Conservation (phyloP, 2,113 vertebrate genomes). For the Euleptes europaea region DNA sequence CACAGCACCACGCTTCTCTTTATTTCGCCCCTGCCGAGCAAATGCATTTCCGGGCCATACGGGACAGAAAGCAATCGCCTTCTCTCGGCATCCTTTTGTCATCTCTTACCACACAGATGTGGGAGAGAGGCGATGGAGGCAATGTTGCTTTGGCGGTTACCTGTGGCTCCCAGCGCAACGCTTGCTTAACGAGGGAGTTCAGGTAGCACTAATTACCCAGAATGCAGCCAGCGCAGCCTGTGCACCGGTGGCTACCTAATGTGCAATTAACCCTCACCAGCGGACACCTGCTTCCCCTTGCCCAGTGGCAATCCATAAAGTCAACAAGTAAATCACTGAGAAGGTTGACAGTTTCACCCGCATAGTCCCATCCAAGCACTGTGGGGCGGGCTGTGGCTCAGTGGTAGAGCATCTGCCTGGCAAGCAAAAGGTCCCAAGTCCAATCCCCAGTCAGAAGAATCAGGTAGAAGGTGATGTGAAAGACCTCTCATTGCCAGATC, state of each 20-base stretch:
- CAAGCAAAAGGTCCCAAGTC: no score
- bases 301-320: conserved; percentile 1
- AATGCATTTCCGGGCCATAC: neutral
- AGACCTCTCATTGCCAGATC: no score
- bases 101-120: neutral
- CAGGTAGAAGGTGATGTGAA: no score
- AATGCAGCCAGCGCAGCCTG: neutral
- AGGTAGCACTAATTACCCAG: conserved; percentile 55
- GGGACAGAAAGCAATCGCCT: conserved; percentile 6
- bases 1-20: neutral
- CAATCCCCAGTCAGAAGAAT: no score
- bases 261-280: conserved; percentile 52
- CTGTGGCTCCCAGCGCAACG: conserved; percentile 34
- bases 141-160: conserved; percentile 35
- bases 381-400: no score
- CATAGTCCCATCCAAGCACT: neutral
- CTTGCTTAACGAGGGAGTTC: conserved; percentile 46
- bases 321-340: conserved; percentile 20
- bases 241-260: conserved; percentile 56
- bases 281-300: neutral
- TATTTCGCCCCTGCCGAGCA: neutral
- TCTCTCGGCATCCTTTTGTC: conserved; percentile 6
- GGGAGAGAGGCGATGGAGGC: conserved; percentile 22
- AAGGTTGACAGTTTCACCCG: neutral
- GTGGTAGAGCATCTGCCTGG: neutral